Conservation (phyloP, 2,113 vertebrate species). For the Rhabdomys dilectus region DNA sequence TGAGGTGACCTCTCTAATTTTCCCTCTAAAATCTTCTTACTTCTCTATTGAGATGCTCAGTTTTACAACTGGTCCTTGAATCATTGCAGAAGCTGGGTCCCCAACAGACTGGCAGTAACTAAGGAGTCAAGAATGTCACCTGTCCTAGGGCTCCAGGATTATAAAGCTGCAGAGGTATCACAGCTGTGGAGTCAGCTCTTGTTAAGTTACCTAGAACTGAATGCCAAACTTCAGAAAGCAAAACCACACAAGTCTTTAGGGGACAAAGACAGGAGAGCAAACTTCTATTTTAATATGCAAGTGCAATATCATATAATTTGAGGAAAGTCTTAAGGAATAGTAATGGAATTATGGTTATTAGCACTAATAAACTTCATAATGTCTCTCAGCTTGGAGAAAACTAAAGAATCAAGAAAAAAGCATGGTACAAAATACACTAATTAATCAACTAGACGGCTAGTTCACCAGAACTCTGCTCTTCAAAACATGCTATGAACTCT, state of each 20-base stretch:
- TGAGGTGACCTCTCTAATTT: not conserved
- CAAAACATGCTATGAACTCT: not conserved
- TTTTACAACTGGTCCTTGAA: not conserved
- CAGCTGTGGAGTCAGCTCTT: not conserved
- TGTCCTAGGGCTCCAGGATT: slow-evolving; percentile 62
- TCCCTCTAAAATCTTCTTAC: slow-evolving; percentile 40
- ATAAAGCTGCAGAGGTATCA: not conserved
- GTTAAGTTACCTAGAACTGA: not conserved
- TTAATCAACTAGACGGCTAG: not conserved
- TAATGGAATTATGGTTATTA: not conserved
- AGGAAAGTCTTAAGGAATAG: slow-evolving; percentile 37
- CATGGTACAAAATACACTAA: slow-evolving; percentile 35
- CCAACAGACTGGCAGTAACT: not conserved
- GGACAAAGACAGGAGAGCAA: not conserved
- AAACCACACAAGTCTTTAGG: slow-evolving; percentile 22
- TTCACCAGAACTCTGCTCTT: not conserved
- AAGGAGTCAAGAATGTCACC: not conserved
- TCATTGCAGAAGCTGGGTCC: not conserved
- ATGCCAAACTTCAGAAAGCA: slow-evolving; percentile 53
- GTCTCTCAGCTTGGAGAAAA: not conserved
- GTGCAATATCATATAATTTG: not conserved
- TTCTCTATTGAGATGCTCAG: slow-evolving; percentile 18
- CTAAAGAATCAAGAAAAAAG: not conserved
- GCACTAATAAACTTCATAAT: not conserved
- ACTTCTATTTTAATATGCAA: slow-evolving; percentile 53